phyloP scores from a whole-genome alignment of 53 echinoderm and acorn worm species.

The Astropecten irregularis region DNA sequence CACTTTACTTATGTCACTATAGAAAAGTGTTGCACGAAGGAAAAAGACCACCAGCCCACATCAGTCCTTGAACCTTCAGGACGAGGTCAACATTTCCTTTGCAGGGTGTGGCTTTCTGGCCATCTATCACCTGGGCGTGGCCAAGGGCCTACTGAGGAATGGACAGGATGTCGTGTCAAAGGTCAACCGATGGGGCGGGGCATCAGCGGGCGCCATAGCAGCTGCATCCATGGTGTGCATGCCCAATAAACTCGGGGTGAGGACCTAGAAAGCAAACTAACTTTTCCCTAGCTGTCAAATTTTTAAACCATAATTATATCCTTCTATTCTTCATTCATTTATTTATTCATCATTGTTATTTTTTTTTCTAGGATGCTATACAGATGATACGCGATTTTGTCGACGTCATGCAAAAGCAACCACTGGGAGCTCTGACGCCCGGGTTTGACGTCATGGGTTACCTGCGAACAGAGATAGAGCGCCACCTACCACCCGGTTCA shows the following conservation, averaged over 20 bases:
- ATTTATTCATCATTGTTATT: too few relatives aligned
- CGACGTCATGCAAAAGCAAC: constrained; percentile 49
- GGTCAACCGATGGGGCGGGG: constrained; percentile 73
- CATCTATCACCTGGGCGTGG: constrained; percentile 75
- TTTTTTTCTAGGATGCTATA: constrained; percentile 49
- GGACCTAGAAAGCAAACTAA: too few relatives aligned
- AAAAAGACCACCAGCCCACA: too few relatives aligned
- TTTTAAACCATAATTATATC: too few relatives aligned
- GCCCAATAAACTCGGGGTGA: constrained; percentile 71
- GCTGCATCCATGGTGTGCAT: constrained; percentile 67
- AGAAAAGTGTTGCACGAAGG: background rate
- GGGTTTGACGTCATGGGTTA: constrained; percentile 60
- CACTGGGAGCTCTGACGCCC: constrained; percentile 71
- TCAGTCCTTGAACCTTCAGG: background rate
- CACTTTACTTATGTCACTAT: background rate
- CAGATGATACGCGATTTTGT: constrained; percentile 54
- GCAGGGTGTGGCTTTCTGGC: constrained; percentile 79
- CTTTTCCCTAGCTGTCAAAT: too few relatives aligned
- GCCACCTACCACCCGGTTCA: constrained; percentile 63
- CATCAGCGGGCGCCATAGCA: constrained; percentile 71
- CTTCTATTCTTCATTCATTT: too few relatives aligned
- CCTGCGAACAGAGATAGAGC: constrained; percentile 44
- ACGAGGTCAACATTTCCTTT: constrained; percentile 65
- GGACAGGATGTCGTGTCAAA: constrained; percentile 54
- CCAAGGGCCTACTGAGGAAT: constrained; percentile 48